Evolutionary conservation across 2,113 vertebrate genomes (phyloP).

Genomic region (Nibea albiflora): DNA sequence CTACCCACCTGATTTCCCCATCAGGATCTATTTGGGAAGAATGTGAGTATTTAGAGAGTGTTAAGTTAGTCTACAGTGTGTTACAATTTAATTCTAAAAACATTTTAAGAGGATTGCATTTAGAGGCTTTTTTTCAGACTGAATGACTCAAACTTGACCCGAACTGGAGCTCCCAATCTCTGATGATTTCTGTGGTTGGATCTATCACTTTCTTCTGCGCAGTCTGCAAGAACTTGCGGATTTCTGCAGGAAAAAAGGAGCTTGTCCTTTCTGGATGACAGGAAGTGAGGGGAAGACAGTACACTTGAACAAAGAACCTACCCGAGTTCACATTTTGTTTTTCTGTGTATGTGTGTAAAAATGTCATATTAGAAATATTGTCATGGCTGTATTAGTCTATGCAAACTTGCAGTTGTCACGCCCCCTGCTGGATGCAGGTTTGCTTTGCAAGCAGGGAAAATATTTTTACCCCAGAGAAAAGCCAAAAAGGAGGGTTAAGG

Average conservation of each 20-base stretch:
- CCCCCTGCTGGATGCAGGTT: constrained; percentile 39
- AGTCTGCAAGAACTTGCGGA: neutral
- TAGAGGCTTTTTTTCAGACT: neutral
- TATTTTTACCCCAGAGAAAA: neutral
- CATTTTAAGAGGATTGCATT: neutral
- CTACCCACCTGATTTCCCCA: neutral
- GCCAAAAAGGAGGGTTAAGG: neutral
- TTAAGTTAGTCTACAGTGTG: neutral
- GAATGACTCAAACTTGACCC: neutral
- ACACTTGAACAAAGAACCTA: neutral
- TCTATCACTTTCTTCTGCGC: neutral
- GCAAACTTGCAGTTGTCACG: neutral
- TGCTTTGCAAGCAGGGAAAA: neutral
- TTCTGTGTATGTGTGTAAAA: neutral
- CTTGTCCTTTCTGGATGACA: neutral
- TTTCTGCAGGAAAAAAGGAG: neutral
- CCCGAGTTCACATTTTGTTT: neutral
- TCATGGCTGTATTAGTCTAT: neutral
- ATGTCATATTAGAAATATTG: neutral
- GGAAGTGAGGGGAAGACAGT: neutral
- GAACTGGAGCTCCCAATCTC: neutral
- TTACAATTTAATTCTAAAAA: neutral
- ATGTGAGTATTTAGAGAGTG: neutral
- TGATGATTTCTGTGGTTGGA: neutral
- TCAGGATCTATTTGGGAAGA: neutral